These are phyloP conservation scores for Anagrus nilaparvatae DNA, from an alignment of 1,140 invertebrate species.

Conservation along the genomic window DNA sequence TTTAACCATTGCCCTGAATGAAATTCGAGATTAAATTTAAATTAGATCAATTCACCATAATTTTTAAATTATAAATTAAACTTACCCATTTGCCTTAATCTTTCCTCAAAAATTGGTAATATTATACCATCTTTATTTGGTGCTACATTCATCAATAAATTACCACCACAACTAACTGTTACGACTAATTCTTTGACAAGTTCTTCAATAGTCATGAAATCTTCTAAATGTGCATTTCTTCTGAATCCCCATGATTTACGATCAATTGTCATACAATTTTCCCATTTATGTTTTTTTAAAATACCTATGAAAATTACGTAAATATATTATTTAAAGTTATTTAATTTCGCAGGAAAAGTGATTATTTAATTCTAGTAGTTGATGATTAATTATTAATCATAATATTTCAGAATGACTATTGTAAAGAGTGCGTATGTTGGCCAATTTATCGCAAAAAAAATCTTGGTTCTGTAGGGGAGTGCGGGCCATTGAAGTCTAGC, in stretches of 20 bases:
- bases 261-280: conserved; percentile 88
- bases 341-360: no score
- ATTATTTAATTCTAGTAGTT: no score
- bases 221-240: conserved; percentile 57
- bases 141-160: conserved; percentile 82
- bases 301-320: conserved; percentile 49
- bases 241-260: conserved; percentile 82
- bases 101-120: conserved; percentile 79
- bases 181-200: conserved; percentile 62
- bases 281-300: conserved; percentile 74
- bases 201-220: conserved; percentile 63
- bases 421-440: no score
- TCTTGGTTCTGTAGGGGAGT: no score
- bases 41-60: no score
- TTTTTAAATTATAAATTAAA: conserved; percentile 13
- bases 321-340: no score
- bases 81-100: conserved; percentile 58
- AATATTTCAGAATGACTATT: no score
- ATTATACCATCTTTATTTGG: conserved; percentile 86
- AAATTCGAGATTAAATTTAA: no score
- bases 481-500: no score
- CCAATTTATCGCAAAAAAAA: no score
- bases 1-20: conserved; percentile 67
- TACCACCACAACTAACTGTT: conserved; percentile 83
- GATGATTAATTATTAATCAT: no score